phyloP scores from a whole-genome alignment of 2,888 invertebrate genomes.

The Diadromus collaris region DNA sequence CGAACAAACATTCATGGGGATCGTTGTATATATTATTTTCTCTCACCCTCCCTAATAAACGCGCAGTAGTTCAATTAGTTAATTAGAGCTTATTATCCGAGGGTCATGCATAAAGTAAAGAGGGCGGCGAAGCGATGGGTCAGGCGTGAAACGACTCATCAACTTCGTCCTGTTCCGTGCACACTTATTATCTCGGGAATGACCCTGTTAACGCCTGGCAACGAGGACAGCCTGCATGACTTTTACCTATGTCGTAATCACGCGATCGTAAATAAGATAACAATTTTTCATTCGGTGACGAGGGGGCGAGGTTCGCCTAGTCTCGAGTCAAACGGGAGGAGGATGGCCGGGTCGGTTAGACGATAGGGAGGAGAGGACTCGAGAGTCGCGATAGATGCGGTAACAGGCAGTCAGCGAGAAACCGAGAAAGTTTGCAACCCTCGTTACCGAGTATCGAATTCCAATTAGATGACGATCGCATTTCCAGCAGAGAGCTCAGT shows the following conservation, averaged over 20 bases:
- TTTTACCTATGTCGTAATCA: slow-evolving; percentile 71
- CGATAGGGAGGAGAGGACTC: slow-evolving; percentile 55
- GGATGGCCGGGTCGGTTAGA: slow-evolving; percentile 51
- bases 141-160: slow-evolving; percentile 65
- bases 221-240: slow-evolving; percentile 50
- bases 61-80: slow-evolving; percentile 48
- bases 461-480: slow-evolving; percentile 79
- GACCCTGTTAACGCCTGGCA: slow-evolving; percentile 67
- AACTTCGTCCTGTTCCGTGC: slow-evolving; percentile 28
- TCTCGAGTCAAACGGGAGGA: slow-evolving; percentile 56
- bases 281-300: slow-evolving; percentile 75
- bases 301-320: slow-evolving; percentile 33
- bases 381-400: slow-evolving; percentile 55
- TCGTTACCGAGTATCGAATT: slow-evolving; percentile 78
- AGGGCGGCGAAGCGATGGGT: slow-evolving; percentile 41
- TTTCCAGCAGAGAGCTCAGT: slow-evolving; percentile 67
- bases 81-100: slow-evolving; percentile 49
- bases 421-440: slow-evolving; percentile 76
- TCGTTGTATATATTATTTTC: slow-evolving; percentile 12
- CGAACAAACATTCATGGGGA: neutral
- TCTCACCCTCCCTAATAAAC: slow-evolving; percentile 42
- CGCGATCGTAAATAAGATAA: slow-evolving; percentile 78
- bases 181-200: slow-evolving; percentile 67
- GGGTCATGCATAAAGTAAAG: slow-evolving; percentile 28
- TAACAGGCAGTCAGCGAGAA: slow-evolving; percentile 62